Percentiles rank a stretch among this genome's conserved stretches.
Conservation (phyloP, 37 sponge, comb jelly and placozoan genomes). For the Spongilla lacustris region DNA sequence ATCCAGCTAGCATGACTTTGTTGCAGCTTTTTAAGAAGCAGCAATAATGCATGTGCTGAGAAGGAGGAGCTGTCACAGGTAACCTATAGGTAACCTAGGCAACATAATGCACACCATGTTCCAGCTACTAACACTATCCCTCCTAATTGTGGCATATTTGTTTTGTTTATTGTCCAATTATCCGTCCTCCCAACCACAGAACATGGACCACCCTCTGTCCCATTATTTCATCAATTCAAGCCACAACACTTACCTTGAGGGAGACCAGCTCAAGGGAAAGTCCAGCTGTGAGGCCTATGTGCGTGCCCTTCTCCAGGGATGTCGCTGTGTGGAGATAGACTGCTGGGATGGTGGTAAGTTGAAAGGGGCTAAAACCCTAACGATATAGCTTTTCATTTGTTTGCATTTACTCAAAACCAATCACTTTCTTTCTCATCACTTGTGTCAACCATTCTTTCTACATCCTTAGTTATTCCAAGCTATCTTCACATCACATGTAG, state of each 20-base stretch:
- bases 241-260: slow-evolving; percentile 94
- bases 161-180: not conserved
- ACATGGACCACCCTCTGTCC: slow-evolving; percentile 86
- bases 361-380: not conserved
- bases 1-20: not conserved
- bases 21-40: slow-evolving; percentile 74
- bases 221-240: slow-evolving; percentile 96
- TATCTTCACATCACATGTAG: too few relatives aligned
- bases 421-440: too few relatives aligned
- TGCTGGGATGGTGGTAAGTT: slow-evolving; percentile 70
- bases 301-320: slow-evolving; percentile 79
- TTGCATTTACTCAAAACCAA: too few relatives aligned
- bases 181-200: too few relatives aligned
- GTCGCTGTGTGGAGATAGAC: slow-evolving; percentile 89
- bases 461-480: too few relatives aligned
- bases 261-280: slow-evolving; percentile 76
- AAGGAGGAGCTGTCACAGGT: not conserved
- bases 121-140: not conserved
- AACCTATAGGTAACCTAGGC: too few relatives aligned
- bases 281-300: slow-evolving; percentile 91
- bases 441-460: too few relatives aligned
- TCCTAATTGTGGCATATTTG: not conserved
- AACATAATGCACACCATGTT: too few relatives aligned
- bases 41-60: slow-evolving; percentile 40
- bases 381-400: too few relatives aligned